phyloP scores from a whole-genome alignment of 2,797 vertebrate species.

The Pteronotus mesoamericanus region DNA sequence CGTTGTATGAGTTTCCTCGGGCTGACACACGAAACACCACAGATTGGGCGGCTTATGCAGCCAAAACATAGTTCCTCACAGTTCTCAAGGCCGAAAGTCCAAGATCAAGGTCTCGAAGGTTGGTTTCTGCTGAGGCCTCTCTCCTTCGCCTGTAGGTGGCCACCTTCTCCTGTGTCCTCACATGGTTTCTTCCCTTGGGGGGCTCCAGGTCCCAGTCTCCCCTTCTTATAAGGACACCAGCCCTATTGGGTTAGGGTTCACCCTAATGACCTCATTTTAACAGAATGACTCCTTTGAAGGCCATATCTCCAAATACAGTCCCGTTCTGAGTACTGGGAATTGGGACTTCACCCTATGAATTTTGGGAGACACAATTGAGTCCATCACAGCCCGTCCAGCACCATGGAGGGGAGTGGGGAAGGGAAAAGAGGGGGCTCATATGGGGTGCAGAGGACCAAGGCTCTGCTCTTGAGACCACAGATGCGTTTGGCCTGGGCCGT shows the following conservation, averaged over 20 bases:
- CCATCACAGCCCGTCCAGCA: background rate
- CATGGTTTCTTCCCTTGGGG: background rate
- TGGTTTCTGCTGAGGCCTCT: background rate
- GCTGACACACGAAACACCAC: background rate
- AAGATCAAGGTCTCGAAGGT: too few relatives aligned
- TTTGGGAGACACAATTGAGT: background rate
- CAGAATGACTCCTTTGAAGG: background rate
- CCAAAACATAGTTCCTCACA: background rate
- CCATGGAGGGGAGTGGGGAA: too few relatives aligned
- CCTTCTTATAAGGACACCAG: background rate
- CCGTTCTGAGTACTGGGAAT: rapidly evolving
- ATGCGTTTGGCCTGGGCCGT: too few relatives aligned
- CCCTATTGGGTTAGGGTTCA: background rate
- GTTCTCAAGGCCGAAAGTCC: background rate
- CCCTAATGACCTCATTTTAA: background rate
- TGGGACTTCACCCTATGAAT: background rate
- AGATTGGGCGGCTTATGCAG: rapidly evolving
- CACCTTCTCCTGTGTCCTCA: rapidly evolving
- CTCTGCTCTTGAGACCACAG: background rate
- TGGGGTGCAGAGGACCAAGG: background rate
- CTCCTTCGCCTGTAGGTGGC: rapidly evolving
- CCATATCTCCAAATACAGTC: background rate
- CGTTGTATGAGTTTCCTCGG: background rate
- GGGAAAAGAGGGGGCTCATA: background rate
- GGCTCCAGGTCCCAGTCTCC: background rate